These are phyloP conservation scores for Tiphia femorata DNA, from an alignment of 2,888 invertebrate genomes.

Conservation along the genomic window DNA sequence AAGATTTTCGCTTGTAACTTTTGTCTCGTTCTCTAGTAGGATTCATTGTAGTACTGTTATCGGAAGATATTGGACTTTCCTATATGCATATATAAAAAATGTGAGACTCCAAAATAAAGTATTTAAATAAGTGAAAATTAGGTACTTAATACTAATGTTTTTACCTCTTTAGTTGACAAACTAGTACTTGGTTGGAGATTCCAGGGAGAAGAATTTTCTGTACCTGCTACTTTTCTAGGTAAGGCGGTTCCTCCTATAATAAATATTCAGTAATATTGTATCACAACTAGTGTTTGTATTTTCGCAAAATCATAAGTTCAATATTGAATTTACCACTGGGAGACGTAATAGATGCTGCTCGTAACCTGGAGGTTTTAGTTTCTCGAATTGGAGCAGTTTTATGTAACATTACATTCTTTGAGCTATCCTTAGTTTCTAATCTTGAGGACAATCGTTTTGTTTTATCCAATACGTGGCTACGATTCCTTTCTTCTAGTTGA, in stretches of 20 bases:
- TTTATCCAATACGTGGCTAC: constrained; percentile 45
- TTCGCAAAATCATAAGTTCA: neutral
- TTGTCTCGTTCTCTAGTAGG: constrained; percentile 71
- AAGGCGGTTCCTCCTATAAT: constrained; percentile 37
- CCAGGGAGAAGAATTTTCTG: constrained; percentile 37
- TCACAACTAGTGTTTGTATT: neutral
- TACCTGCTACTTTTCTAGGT: constrained; percentile 37
- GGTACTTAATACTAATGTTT: constrained; percentile 2
- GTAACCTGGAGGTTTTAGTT: constrained; percentile 57
- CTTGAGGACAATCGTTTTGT: constrained; percentile 68
- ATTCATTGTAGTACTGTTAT: constrained; percentile 42
- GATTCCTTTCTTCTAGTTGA: constrained; percentile 33
- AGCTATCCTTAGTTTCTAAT: constrained; percentile 45
- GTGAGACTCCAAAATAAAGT: neutral
- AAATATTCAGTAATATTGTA: neutral
- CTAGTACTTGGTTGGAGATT: constrained; percentile 38
- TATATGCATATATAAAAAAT: constrained; percentile 32
- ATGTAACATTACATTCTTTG: constrained; percentile 37
- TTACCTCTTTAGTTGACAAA: constrained; percentile 45
- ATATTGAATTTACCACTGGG: constrained; percentile 44
- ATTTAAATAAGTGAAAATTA: too few species aligned
- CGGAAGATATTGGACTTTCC: constrained; percentile 57
- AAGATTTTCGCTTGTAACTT: constrained; percentile 76
- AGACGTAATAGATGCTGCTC: constrained; percentile 56
- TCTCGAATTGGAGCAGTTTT: constrained; percentile 54